Evolutionary conservation across 2,113 vertebrate genomes (phyloP).

Genomic region (Saccopteryx bilineata): DNA sequence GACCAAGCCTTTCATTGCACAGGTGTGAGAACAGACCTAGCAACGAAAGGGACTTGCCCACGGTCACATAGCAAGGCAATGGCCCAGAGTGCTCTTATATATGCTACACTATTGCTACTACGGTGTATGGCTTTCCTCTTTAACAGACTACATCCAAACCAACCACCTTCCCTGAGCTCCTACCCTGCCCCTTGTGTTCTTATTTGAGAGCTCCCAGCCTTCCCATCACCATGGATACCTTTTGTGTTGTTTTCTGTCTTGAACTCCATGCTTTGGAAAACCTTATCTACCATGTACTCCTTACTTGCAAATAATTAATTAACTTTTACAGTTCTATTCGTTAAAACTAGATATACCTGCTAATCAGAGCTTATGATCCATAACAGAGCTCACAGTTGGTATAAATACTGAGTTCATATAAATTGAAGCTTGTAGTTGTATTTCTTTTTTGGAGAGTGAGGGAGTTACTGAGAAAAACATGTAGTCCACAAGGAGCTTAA

Average conservation of each 20-base stretch:
- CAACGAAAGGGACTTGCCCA: not conserved
- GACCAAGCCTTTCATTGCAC: not conserved
- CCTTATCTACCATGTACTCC: not conserved
- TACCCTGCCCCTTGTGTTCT: not conserved
- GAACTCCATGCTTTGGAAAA: slow-evolving; percentile 1
- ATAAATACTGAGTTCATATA: slow-evolving; percentile 47
- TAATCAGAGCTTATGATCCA: slow-evolving; percentile 63
- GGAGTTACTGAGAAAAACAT: not conserved
- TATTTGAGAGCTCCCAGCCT: not conserved
- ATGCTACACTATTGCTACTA: not conserved
- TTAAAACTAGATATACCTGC: slow-evolving; percentile 42
- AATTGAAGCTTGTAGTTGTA: slow-evolving; percentile 36
- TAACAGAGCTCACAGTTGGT: slow-evolving; percentile 40
- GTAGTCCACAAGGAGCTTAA: not conserved
- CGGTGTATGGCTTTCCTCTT: not conserved
- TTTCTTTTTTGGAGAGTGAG: not conserved
- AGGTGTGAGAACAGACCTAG: not conserved
- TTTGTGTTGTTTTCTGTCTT: not conserved
- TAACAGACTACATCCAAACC: not conserved
- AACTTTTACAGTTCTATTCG: slow-evolving; percentile 60
- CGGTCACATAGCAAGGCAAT: not conserved
- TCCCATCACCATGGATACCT: not conserved
- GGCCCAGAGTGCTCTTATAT: not conserved
- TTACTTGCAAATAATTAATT: slow-evolving; percentile 41
- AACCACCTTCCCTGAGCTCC: not conserved